Evolutionary conservation across 2,797 vertebrate species (phyloP).

Genomic region (Otus scops): DNA sequence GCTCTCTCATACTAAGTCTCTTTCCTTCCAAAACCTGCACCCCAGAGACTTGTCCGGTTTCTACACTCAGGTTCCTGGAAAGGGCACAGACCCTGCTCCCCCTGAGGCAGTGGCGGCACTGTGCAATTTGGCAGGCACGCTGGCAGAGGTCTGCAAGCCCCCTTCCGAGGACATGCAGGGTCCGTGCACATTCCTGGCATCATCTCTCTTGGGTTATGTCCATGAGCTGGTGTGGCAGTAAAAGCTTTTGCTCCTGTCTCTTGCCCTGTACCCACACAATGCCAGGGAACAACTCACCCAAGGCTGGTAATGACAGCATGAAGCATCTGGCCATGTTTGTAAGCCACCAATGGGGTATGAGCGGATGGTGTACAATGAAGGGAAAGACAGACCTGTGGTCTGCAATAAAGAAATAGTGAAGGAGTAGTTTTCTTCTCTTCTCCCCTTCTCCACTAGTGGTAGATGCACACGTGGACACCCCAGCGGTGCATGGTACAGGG

Average conservation of each 20-base stretch:
- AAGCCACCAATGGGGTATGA: background rate
- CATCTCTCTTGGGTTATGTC: background rate
- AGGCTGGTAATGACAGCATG: rapidly evolving
- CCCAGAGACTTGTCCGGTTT: background rate
- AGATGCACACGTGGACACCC: rapidly evolving
- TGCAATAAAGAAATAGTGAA: background rate
- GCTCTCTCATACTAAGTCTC: rapidly evolving
- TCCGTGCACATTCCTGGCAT: background rate
- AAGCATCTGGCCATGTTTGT: background rate
- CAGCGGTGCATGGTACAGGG: rapidly evolving
- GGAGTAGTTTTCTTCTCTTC: background rate
- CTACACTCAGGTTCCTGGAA: background rate
- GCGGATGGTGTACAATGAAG: background rate
- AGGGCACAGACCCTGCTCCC: background rate
- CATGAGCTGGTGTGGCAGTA: background rate
- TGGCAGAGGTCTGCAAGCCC: background rate
- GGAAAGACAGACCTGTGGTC: background rate
- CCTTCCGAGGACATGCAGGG: rapidly evolving
- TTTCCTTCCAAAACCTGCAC: background rate
- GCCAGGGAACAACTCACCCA: background rate
- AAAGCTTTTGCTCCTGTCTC: background rate
- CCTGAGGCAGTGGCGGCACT: rapidly evolving
- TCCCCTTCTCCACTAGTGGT: background rate
- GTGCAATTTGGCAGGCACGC: background rate
- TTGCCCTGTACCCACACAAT: background rate